Evolutionary conservation across 2,113 vertebrate genomes (phyloP), one percentile per base, ranked within the genome.

Genomic region (Cinclus cinclus): DNA sequence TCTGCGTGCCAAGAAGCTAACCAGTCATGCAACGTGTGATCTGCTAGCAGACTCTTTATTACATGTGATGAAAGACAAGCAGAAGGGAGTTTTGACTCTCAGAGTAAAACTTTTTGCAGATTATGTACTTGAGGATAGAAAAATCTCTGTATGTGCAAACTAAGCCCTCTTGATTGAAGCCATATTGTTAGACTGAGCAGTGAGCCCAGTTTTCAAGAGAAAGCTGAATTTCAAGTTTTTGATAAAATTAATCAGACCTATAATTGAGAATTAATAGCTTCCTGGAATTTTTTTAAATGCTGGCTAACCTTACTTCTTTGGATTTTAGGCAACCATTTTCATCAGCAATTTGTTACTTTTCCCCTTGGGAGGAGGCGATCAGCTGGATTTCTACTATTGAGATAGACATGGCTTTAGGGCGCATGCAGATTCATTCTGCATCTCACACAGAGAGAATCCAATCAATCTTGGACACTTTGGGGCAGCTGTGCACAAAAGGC

Each of bases 21-120:
- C 82, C 73, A 71, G 93, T 88, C 85, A 83, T 83, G 86, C 79
- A 80, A 86, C 1, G 41, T 86, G 82, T 87, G 79, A 92, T 90
- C 86, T 49, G 79, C 68, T 74, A 74, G 73, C 87, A 92, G 93
- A 46, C 52, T 93, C 44, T 25, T 95, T 56, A 94, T 96, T 96
- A 95, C 71, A 86, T 0, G 0, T 56, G 82, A 70, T 56, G 93
- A 97, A 93, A 95, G 94, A 95, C 33, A 56, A 90, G 64, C 76
- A 89, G 64, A 69, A 83, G 10, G 76, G 55, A 83, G 44, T 47
- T 74, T 49, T 63, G 52, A 83, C 20, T 92, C 46, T 28, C 50
- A 62, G 52, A 86, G 27, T 59, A 41, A 35, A 60, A 67, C 47
- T 94, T 96, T 49, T 62, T 55, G 63, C 8, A 24, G 17, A 7